phyloP scores from a whole-genome alignment of 2,888 invertebrate species.

The Perdita meconis region DNA sequence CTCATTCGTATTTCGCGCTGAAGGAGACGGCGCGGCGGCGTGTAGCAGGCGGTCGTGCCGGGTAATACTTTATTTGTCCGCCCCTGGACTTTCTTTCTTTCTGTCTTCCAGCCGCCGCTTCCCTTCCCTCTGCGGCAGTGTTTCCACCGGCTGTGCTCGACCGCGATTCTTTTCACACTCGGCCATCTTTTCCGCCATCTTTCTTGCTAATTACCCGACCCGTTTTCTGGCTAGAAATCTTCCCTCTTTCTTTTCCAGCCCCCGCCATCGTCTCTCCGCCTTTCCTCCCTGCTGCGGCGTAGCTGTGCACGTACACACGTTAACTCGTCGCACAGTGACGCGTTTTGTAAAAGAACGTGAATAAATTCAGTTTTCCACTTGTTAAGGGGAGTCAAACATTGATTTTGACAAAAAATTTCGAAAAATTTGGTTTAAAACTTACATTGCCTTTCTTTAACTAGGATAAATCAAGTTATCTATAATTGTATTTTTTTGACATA shows the following conservation, averaged over 20 bases:
- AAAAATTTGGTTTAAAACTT: no score
- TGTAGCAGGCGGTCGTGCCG: constrained; percentile 48
- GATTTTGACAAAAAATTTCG: no score
- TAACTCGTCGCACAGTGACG: no score
- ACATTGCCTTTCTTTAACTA: no score
- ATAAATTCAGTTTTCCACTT: no score
- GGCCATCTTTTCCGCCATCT: constrained; percentile 74
- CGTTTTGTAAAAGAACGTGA: no score
- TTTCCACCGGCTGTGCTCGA: constrained; percentile 48
- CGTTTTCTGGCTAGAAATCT: constrained; percentile 66
- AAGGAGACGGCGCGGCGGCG: constrained; percentile 27
- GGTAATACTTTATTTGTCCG: constrained; percentile 74
- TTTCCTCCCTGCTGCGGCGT: neutral
- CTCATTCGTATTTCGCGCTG: constrained; percentile 55
- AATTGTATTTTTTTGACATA: no score
- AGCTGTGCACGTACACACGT: neutral
- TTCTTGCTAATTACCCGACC: constrained; percentile 78
- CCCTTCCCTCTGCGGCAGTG: constrained; percentile 43
- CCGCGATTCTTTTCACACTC: constrained; percentile 75
- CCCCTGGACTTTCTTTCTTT: constrained; percentile 62
- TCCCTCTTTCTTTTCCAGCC: constrained; percentile 1
- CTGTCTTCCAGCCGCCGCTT: constrained; percentile 26
- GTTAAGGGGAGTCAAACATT: no score
- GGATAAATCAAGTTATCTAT: no score
- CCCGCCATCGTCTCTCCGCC: neutral